These are phyloP conservation scores for silkworm (Bombyx mori) DNA, from an alignment of 1,140 invertebrate genomes.

Conservation along the genomic window DNA sequence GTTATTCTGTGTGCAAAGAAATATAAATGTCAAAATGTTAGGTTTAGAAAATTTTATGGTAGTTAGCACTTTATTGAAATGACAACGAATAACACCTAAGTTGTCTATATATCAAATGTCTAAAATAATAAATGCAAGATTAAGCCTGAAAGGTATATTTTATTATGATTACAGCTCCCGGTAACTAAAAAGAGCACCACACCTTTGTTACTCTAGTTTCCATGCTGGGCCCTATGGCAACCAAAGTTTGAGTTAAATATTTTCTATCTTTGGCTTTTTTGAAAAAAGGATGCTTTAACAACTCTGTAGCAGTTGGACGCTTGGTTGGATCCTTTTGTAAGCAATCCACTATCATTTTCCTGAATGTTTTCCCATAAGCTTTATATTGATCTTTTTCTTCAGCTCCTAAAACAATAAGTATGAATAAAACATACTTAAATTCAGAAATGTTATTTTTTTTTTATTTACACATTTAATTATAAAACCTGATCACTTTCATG, in stretches of 20 bases:
- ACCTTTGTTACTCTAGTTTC: conserved; percentile 91
- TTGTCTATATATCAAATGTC: too few species aligned
- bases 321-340: conserved; percentile 95
- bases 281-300: conserved; percentile 99
- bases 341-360: conserved; percentile 95
- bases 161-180: too few species aligned
- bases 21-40: too few species aligned
- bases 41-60: too few species aligned
- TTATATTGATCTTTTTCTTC: conserved; percentile 99
- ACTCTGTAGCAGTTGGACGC: conserved; percentile 93
- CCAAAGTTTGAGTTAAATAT: conserved; percentile 91
- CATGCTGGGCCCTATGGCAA: conserved; percentile 88
- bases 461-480: too few species aligned
- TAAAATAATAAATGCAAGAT: too few species aligned
- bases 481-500: too few species aligned
- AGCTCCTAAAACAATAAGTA: conserved; percentile 70
- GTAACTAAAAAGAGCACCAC: background rate
- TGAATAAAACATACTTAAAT: background rate
- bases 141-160: too few species aligned
- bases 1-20: too few species aligned
- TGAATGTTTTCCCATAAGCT: conserved; percentile 96
- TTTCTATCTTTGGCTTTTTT: conserved; percentile 98
- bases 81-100: too few species aligned
- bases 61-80: too few species aligned
- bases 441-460: too few species aligned